Percentiles rank a stretch among this genome's conserved stretches.
These are phyloP conservation scores for Macropodus opercularis DNA, from an alignment of 2,797 vertebrate species.

Conservation along the genomic window DNA sequence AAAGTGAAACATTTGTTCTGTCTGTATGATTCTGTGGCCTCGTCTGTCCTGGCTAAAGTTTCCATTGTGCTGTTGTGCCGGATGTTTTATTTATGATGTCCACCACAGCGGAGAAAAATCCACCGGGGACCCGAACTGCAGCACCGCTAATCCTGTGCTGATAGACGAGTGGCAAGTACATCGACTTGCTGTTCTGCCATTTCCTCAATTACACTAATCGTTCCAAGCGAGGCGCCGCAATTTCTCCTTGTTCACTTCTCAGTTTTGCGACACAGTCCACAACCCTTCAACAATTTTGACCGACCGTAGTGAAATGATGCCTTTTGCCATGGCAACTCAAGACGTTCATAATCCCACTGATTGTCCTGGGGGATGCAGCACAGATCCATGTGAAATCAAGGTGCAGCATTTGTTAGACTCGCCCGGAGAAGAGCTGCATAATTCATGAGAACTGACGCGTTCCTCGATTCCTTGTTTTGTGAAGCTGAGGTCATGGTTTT, in stretches of 20 bases:
- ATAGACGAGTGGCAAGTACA: not conserved
- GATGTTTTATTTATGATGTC: not conserved
- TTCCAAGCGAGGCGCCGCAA: not conserved
- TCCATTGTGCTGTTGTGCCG: too few relatives aligned
- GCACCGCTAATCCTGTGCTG: not conserved
- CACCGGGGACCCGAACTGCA: not conserved
- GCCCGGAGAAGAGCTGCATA: slow-evolving; percentile 10
- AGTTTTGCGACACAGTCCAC: not conserved
- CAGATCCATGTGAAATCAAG: slow-evolving; percentile 12
- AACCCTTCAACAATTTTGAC: not conserved
- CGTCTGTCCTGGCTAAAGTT: too few relatives aligned
- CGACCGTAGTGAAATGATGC: not conserved
- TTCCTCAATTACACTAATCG: slow-evolving; percentile 27
- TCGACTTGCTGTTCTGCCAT: not conserved
- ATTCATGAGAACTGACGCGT: slow-evolving; percentile 14
- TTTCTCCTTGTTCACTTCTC: not conserved
- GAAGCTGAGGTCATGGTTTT: slow-evolving; percentile 17
- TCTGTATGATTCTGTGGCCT: too few relatives aligned
- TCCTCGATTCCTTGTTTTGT: slow-evolving; percentile 6
- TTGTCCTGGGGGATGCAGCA: not conserved
- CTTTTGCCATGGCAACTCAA: not conserved
- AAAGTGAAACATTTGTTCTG: too few relatives aligned
- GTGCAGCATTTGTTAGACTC: not conserved
- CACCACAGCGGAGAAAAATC: not conserved
- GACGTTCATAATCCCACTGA: slow-evolving; percentile 7